Percentiles rank a stretch among this genome's conserved stretches.
These are phyloP conservation scores for Lasioglossum figueresi DNA, from an alignment of 2,888 invertebrate genomes.

Conservation along the genomic window DNA sequence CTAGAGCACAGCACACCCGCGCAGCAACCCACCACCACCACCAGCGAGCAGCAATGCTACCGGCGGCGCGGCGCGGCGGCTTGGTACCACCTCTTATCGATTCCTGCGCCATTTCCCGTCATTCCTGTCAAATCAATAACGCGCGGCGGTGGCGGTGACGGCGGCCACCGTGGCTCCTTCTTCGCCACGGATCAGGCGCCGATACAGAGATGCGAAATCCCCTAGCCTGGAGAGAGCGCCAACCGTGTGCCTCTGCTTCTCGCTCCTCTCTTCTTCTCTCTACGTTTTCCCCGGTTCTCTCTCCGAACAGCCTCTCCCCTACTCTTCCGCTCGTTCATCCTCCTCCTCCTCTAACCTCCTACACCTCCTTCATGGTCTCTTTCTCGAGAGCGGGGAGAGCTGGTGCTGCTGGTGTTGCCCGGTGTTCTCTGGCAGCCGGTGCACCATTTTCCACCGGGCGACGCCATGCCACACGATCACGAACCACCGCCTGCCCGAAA, in stretches of 20 bases:
- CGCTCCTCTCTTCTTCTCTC: not conserved
- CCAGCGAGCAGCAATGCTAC: slow-evolving; percentile 11
- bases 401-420: slow-evolving; percentile 15
- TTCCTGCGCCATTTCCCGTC: slow-evolving; percentile 84
- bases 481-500: slow-evolving; percentile 42
- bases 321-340: slow-evolving; percentile 1
- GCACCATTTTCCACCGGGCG: slow-evolving; percentile 33
- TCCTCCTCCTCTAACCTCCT: not conserved
- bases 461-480: slow-evolving; percentile 23
- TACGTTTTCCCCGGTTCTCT: not conserved
- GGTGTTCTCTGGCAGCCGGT: slow-evolving; percentile 20
- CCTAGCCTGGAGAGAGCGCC: slow-evolving; percentile 23
- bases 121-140: slow-evolving; percentile 82
- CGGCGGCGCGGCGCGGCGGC: slow-evolving; percentile 31
- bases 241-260: not conserved
- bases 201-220: slow-evolving; percentile 64
- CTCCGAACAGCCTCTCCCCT: not conserved
- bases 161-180: slow-evolving; percentile 51
- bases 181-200: slow-evolving; percentile 61
- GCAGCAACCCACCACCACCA: slow-evolving; percentile 55
- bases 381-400: not conserved
- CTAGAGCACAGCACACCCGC: slow-evolving; percentile 52
- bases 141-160: slow-evolving; percentile 36
- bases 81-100: slow-evolving; percentile 81
- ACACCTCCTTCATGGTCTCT: not conserved